Percentiles rank a stretch among this genome's conserved stretches.
Evolutionary conservation across 1,140 invertebrate genomes (phyloP).

Genomic region (Cotesia chilonis): DNA sequence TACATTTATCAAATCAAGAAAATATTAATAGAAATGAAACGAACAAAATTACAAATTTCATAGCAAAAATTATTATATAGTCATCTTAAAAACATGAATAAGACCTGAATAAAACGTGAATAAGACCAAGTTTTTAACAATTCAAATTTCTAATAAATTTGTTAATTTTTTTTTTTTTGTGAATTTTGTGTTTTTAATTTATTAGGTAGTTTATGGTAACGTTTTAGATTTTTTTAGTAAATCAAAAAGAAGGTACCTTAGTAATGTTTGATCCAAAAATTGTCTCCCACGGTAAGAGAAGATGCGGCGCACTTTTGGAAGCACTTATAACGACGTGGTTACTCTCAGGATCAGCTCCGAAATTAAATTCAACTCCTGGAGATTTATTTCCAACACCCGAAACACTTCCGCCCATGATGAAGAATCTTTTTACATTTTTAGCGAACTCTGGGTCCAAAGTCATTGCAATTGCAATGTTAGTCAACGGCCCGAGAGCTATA

Average conservation of each 20-base stretch:
- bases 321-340: conserved; percentile 68
- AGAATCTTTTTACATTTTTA: conserved; percentile 64
- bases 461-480: conserved; percentile 71
- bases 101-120: too few species aligned
- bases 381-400: conserved; percentile 66
- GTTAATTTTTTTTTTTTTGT: too few species aligned
- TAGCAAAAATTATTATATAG: too few species aligned
- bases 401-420: conserved; percentile 72
- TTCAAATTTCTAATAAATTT: too few species aligned
- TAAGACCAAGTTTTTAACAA: too few species aligned
- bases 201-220: too few species aligned
- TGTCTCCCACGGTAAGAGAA: conserved; percentile 55
- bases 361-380: conserved; percentile 74
- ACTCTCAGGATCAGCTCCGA: conserved; percentile 72
- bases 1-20: too few species aligned
- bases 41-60: too few species aligned
- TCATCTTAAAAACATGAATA: too few species aligned
- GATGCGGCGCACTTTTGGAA: conserved; percentile 45
- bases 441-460: conserved; percentile 67
- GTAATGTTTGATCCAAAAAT: conserved; percentile 10
- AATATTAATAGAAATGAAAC: conserved; percentile 16
- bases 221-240: too few species aligned
- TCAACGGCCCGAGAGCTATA: conserved; percentile 70
- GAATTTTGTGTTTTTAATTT: too few species aligned
- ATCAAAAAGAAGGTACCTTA: neutral